Base-by-base conservation (phyloP, 2,888 invertebrate species). In the Drosophila subquinaria region DNA sequence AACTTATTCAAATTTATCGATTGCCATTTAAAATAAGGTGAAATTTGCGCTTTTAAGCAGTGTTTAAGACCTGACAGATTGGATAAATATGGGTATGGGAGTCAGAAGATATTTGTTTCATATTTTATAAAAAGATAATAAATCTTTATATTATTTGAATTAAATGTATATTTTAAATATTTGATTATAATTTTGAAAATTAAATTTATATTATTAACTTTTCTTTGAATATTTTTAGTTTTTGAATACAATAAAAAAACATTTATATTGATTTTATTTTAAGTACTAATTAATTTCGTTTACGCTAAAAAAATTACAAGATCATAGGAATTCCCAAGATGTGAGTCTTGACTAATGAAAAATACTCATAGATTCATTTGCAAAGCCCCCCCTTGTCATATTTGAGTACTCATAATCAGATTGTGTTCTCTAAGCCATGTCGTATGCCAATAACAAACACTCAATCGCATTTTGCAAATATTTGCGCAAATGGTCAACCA, bases 401-500 rank as follows among this genome's bases (percentile, higher is more conserved):
- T 4, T 4, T 23, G 20, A 57, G 50, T 51, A 33, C 43, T 45
- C 63, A 69, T 85, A 76, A 83, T 69, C 82, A 65, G 73, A 70
- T 83, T 86, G 61, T 33, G 53, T 38, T 38, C 48, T 67, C 48
- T 70, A 71, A 64, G 71, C 69, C 77, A 45, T 56, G 63, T 79
- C 66, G 75, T 30, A 38, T 67, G 79, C 70, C 77, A 70, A 77
- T 77, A 73, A 69, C 76, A 82, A 86, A 82, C 82, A 82, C 88
- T 82, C 73, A 79, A 85, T 79, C 79, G 71, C 68, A 74, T 76
- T 71, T 70, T 55, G 70, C 73, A 81, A 75, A 73, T 73, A 82
- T 79, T 83, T 83, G 57, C 60, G 36, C 55, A 83, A 82, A 69
- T 72, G 77, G 69, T 61, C 76, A 61, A 52, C 70, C 59, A 55